These are phyloP conservation scores for Caenorhabditis sp. DNA, from an alignment of 2,888 invertebrate species.

Conservation along the genomic window DNA sequence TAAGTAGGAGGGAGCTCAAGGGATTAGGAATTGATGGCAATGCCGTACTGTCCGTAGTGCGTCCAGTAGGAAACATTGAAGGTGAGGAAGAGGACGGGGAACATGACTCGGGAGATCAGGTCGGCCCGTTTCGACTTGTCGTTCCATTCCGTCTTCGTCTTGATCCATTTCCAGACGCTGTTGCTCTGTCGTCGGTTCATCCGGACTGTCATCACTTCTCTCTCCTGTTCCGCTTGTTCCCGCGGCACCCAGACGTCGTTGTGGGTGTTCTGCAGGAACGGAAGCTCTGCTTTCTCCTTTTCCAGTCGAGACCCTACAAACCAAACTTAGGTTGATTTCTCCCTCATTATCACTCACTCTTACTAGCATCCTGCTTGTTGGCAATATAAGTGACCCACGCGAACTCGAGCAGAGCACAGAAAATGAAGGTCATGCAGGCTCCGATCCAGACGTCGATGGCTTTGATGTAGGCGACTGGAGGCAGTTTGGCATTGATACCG, in stretches of 20 bases:
- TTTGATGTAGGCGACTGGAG: slow-evolving; percentile 92
- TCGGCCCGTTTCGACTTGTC: slow-evolving; percentile 79
- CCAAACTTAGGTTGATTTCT: neutral
- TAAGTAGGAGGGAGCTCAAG: too few species aligned
- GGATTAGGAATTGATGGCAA: slow-evolving; percentile 35
- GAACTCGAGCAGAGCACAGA: slow-evolving; percentile 95
- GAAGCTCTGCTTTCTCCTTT: slow-evolving; percentile 33
- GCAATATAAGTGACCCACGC: slow-evolving; percentile 93
- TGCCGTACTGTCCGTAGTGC: slow-evolving; percentile 68
- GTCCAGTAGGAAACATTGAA: slow-evolving; percentile 74
- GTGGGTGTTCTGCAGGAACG: slow-evolving; percentile 55
- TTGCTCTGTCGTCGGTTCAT: slow-evolving; percentile 57
- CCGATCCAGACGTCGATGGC: slow-evolving; percentile 84
- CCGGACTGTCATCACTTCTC: slow-evolving; percentile 68
- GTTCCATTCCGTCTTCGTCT: slow-evolving; percentile 74
- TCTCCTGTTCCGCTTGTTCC: slow-evolving; percentile 67
- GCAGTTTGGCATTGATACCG: slow-evolving; percentile 77
- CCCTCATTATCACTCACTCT: slow-evolving; percentile 41
- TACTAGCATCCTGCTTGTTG: slow-evolving; percentile 69
- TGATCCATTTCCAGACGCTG: slow-evolving; percentile 69
- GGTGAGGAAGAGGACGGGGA: slow-evolving; percentile 75
- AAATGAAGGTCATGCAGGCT: slow-evolving; percentile 94
- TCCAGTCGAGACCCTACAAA: slow-evolving; percentile 47
- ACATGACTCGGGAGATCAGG: slow-evolving; percentile 75
- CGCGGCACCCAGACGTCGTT: slow-evolving; percentile 70